Conservation (phyloP, 2,113 vertebrate genomes). For the Ursus arctos region DNA sequence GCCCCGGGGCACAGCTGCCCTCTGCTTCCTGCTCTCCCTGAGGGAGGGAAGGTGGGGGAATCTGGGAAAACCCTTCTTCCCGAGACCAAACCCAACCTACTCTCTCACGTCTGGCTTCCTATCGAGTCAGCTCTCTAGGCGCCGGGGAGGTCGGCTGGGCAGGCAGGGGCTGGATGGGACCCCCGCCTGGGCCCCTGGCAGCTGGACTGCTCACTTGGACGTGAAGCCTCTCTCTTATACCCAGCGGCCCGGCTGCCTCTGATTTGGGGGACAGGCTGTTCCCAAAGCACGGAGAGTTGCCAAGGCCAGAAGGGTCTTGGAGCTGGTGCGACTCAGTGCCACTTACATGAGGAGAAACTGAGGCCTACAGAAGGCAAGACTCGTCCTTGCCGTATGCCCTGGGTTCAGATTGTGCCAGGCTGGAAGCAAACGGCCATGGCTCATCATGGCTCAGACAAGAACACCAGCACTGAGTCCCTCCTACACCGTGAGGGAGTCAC, state of each 20-base stretch:
- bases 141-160: fast-evolving
- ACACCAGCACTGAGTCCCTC: not conserved
- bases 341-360: fast-evolving
- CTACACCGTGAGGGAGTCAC: fast-evolving
- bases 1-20: not conserved
- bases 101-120: fast-evolving
- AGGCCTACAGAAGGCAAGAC: not conserved
- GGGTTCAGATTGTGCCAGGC: not conserved
- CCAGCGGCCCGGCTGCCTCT: not conserved
- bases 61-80: not conserved
- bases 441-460: too few species aligned
- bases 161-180: fast-evolving
- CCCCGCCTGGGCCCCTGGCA: fast-evolving
- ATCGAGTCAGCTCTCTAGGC: fast-evolving
- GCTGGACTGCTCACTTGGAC: fast-evolving
- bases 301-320: not conserved
- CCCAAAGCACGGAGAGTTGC: not conserved
- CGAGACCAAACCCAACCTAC: too few species aligned
- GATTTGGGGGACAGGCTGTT: not conserved
- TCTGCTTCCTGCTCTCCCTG: fast-evolving
- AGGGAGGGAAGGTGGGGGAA: not conserved
- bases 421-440: not conserved
- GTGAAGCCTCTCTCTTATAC: not conserved
- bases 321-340: not conserved
- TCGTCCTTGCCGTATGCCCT: fast-evolving